Conservation (phyloP, 1,140 invertebrate species). For the Subanguina moxae region DNA sequence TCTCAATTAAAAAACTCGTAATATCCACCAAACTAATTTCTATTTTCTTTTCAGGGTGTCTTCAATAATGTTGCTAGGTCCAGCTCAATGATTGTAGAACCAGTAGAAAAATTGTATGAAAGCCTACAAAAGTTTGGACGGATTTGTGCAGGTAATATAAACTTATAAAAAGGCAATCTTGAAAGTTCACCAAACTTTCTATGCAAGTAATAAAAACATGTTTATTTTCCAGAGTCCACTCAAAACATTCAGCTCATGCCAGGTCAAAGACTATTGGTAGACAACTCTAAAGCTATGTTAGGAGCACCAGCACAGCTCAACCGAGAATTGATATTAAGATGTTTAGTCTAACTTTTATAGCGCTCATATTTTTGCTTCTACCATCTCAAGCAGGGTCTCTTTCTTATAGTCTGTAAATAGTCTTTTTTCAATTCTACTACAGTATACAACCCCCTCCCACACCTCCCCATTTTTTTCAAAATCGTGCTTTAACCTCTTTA, state of each 20-base stretch:
- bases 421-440: too few relatives aligned
- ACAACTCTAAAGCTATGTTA: slow-evolving; percentile 31
- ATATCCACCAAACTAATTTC: too few relatives aligned
- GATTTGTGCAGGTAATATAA: too few relatives aligned
- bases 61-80: slow-evolving; percentile 40
- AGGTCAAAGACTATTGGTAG: slow-evolving; percentile 35
- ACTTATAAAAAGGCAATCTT: too few relatives aligned
- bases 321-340: slow-evolving; percentile 27
- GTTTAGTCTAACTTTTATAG: slow-evolving; percentile 11
- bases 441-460: too few relatives aligned
- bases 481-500: too few relatives aligned
- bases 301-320: slow-evolving; percentile 32
- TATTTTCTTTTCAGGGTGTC: slow-evolving; percentile 27
- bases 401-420: too few relatives aligned
- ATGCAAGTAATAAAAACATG: too few relatives aligned
- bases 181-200: too few relatives aligned
- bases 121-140: slow-evolving; percentile 40
- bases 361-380: background rate
- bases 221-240: slow-evolving; percentile 25
- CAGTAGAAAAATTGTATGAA: slow-evolving; percentile 33
- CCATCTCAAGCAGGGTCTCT: too few relatives aligned
- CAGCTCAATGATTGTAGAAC: slow-evolving; percentile 29
- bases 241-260: slow-evolving; percentile 20
- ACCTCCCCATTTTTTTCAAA: too few relatives aligned
- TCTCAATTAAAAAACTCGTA: too few relatives aligned